Conservation (phyloP, 2,113 vertebrate genomes). For the Pitta sordida region DNA sequence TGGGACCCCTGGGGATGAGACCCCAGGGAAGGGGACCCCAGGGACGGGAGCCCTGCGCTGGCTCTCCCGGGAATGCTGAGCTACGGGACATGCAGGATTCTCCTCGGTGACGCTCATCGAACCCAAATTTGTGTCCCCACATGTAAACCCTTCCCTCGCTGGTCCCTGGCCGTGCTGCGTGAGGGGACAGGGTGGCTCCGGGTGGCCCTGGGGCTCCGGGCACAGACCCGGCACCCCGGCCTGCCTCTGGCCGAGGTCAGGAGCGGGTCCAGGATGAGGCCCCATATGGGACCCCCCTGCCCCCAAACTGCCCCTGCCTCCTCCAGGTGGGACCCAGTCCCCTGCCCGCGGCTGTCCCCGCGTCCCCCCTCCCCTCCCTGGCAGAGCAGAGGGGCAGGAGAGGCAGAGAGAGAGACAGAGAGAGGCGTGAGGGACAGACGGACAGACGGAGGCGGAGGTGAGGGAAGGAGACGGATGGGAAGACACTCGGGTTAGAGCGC, state of each 20-base stretch:
- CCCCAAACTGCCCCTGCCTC: background rate
- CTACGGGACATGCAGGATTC: background rate
- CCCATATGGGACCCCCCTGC: background rate
- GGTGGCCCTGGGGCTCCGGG: background rate
- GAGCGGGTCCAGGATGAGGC: background rate
- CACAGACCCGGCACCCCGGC: background rate
- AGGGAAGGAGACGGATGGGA: constrained; percentile 5
- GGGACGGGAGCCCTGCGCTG: background rate
- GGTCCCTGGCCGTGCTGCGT: background rate
- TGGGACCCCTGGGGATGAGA: too few relatives aligned
- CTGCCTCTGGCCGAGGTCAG: background rate
- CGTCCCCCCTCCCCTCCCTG: background rate
- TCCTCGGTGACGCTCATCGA: background rate
- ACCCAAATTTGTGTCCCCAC: background rate
- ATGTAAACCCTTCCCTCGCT: background rate
- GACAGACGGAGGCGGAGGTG: background rate
- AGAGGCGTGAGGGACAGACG: background rate
- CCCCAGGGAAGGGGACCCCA: too few relatives aligned
- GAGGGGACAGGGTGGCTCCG: background rate
- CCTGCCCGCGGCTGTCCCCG: fast-evolving
- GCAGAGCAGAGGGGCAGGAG: constrained; percentile 31
- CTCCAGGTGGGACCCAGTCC: fast-evolving
- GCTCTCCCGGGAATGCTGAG: background rate
- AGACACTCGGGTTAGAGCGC: constrained; percentile 7
- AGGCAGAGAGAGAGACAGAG: constrained; percentile 24